Evolutionary conservation across 2,888 invertebrate genomes (phyloP).

Genomic region (Prosopocoilus inquinatus): DNA sequence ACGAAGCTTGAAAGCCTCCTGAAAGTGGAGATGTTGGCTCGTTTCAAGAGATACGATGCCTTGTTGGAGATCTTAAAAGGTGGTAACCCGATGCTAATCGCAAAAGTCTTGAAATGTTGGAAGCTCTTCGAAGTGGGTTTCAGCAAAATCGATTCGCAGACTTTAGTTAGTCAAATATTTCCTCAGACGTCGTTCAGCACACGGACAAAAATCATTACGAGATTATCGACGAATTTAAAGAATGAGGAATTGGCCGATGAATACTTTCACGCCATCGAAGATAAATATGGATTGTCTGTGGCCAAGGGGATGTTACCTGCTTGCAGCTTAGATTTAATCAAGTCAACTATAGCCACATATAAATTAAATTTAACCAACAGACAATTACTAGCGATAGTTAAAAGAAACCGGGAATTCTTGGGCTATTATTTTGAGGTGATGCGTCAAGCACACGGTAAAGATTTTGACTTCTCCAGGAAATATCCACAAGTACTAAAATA

Average conservation of each 20-base stretch:
- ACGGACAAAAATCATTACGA: slow-evolving; percentile 17
- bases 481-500: slow-evolving; percentile 8
- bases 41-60: slow-evolving; percentile 12
- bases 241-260: slow-evolving; percentile 16
- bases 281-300: slow-evolving; percentile 20
- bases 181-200: slow-evolving; percentile 19
- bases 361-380: slow-evolving; percentile 10
- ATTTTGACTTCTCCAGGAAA: neutral
- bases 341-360: slow-evolving; percentile 8
- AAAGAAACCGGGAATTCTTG: slow-evolving; percentile 16
- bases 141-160: slow-evolving; percentile 1
- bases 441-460: neutral
- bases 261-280: slow-evolving; percentile 14
- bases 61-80: slow-evolving; percentile 17
- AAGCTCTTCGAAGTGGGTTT: slow-evolving; percentile 12
- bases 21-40: slow-evolving; percentile 16
- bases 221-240: slow-evolving; percentile 11
- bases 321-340: slow-evolving; percentile 18
- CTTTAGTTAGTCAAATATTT: slow-evolving; percentile 16
- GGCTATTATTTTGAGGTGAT: slow-evolving; percentile 16
- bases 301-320: slow-evolving; percentile 17
- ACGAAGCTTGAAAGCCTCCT: slow-evolving; percentile 19
- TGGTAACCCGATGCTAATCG: slow-evolving; percentile 12
- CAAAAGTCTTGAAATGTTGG: slow-evolving; percentile 17
- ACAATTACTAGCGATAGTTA: slow-evolving; percentile 20